These are phyloP conservation scores for Thereuonema tuberculata DNA, from an alignment of 1,140 invertebrate genomes.

Conservation along the genomic window DNA sequence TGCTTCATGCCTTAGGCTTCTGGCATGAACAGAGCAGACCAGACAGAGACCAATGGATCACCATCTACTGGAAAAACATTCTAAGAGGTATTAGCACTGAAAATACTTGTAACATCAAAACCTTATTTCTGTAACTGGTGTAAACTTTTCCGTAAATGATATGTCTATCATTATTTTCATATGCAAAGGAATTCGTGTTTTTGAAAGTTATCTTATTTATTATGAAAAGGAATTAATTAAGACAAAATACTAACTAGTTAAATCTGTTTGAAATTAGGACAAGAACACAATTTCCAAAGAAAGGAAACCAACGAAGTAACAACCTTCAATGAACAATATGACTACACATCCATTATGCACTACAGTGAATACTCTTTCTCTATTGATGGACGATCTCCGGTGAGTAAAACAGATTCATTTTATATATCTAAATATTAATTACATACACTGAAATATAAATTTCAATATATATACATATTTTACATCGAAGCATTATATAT, in stretches of 20 bases:
- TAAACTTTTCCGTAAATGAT: neutral
- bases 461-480: too few relatives aligned
- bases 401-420: too few relatives aligned
- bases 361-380: neutral
- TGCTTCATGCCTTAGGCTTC: slow-evolving; percentile 73
- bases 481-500: too few relatives aligned
- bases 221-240: neutral
- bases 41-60: slow-evolving; percentile 60
- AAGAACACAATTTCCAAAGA: neutral
- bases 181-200: neutral
- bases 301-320: neutral
- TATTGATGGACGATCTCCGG: neutral
- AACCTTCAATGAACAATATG: neutral
- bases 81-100: slow-evolving; percentile 34
- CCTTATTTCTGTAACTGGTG: neutral
- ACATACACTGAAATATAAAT: too few relatives aligned
- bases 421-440: too few relatives aligned
- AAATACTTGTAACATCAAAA: too few relatives aligned
- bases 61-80: slow-evolving; percentile 57
- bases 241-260: too few relatives aligned
- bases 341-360: slow-evolving; percentile 2
- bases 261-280: neutral
- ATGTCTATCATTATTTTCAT: neutral
- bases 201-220: neutral
- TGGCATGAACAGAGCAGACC: slow-evolving; percentile 70